Conservation (phyloP, 2,797 vertebrate genomes). For the Characodon lateralis region DNA sequence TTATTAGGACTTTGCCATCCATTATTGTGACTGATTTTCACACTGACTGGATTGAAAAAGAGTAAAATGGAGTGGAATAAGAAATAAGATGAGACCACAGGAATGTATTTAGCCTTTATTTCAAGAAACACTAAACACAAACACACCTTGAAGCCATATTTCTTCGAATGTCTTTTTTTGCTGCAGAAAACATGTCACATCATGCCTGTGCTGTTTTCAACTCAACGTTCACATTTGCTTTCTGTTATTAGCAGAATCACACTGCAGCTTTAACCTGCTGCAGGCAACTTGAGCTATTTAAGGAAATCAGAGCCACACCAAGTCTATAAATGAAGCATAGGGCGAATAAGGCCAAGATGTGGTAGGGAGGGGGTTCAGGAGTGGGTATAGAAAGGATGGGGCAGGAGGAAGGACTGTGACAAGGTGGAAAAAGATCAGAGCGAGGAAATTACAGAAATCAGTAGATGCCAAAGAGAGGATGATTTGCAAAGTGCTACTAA, state of each 20-base stretch:
- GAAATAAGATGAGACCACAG: constrained; percentile 24
- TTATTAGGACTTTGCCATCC: constrained; percentile 61
- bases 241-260: constrained; percentile 61
- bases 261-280: constrained; percentile 66
- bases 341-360: constrained; percentile 37
- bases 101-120: constrained; percentile 33
- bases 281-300: constrained; percentile 73
- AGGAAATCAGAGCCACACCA: constrained; percentile 61
- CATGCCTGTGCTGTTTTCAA: constrained; percentile 29
- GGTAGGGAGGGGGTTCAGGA: not conserved
- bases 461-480: constrained; percentile 10
- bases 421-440: constrained; percentile 11
- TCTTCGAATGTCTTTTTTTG: constrained; percentile 39
- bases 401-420: constrained; percentile 19
- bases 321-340: constrained; percentile 57
- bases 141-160: constrained; percentile 33
- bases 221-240: constrained; percentile 50
- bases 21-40: constrained; percentile 63
- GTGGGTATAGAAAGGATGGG: constrained; percentile 10
- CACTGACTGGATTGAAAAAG: constrained; percentile 36
- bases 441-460: constrained; percentile 27
- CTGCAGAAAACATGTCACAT: constrained; percentile 36
- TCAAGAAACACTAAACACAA: constrained; percentile 1
- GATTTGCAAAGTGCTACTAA: constrained; percentile 17
- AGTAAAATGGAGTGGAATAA: constrained; percentile 41